Evolutionary conservation across 1,140 invertebrate species (phyloP).

Genomic region (Alviniconcha marisindica): DNA sequence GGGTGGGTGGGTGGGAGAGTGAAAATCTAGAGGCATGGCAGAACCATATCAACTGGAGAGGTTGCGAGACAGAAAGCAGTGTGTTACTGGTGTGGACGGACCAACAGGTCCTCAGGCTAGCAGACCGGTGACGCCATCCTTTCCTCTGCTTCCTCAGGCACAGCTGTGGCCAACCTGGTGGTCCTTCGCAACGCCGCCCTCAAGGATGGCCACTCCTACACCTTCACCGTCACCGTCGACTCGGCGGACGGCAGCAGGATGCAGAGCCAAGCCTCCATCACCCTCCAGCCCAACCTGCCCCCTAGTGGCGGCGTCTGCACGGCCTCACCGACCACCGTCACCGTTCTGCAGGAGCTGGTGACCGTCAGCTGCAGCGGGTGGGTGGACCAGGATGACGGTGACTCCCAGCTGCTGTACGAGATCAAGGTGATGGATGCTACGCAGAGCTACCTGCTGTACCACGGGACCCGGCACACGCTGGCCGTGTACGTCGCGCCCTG

Average conservation of each 20-base stretch:
- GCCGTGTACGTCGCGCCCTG: conserved; percentile 57
- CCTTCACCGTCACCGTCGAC: conserved; percentile 51
- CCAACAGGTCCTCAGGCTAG: too few relatives aligned
- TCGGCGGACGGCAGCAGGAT: conserved; percentile 17
- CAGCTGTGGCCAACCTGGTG: conserved; percentile 44
- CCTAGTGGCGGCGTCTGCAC: conserved; percentile 56
- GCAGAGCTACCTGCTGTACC: conserved; percentile 56
- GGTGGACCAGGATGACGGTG: conserved; percentile 53
- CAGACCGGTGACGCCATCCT: too few relatives aligned
- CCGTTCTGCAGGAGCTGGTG: conserved; percentile 48
- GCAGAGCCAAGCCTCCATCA: conserved; percentile 43
- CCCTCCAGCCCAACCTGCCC: conserved; percentile 50
- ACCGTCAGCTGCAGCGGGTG: conserved; percentile 54
- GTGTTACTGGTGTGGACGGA: too few relatives aligned
- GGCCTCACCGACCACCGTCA: conserved; percentile 38
- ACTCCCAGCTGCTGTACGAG: conserved; percentile 54
- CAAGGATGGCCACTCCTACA: conserved; percentile 50
- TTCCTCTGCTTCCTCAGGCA: conserved; percentile 21
- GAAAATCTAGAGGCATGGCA: too few relatives aligned
- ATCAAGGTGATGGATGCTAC: conserved; percentile 46
- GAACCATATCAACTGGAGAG: too few relatives aligned
- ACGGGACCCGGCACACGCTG: conserved; percentile 51
- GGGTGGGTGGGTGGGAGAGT: too few relatives aligned
- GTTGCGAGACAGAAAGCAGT: too few relatives aligned
- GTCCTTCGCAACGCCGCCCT: conserved; percentile 55